phyloP scores from a whole-genome alignment of 2,797 vertebrate species.

The Botia almorhae region DNA sequence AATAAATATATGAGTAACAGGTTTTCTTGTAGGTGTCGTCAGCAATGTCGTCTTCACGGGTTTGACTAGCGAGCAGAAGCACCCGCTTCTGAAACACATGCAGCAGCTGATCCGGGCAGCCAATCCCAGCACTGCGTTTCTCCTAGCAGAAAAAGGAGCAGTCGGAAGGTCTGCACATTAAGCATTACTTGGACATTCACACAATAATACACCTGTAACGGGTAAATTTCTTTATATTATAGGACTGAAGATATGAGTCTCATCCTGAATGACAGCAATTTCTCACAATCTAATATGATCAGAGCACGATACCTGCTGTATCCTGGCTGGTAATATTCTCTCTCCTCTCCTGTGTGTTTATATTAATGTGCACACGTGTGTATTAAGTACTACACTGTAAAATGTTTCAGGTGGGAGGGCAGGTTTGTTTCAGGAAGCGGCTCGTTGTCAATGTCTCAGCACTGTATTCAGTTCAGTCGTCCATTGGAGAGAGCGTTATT shows the following conservation, averaged over 20 bases:
- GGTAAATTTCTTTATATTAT: slow-evolving; percentile 24
- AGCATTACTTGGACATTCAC: slow-evolving; percentile 51
- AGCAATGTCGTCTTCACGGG: slow-evolving; percentile 91
- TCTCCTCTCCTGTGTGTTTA: neutral
- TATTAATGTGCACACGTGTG: slow-evolving; percentile 42
- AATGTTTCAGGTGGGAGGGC: slow-evolving; percentile 86
- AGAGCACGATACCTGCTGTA: slow-evolving; percentile 91
- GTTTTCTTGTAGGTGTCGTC: slow-evolving; percentile 83
- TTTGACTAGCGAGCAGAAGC: slow-evolving; percentile 83
- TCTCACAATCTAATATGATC: slow-evolving; percentile 88
- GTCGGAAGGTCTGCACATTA: slow-evolving; percentile 84
- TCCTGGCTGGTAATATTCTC: slow-evolving; percentile 89
- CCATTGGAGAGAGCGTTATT: slow-evolving; percentile 90
- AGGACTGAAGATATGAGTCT: slow-evolving; percentile 92
- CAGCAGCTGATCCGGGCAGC: slow-evolving; percentile 90
- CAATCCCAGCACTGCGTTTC: slow-evolving; percentile 87
- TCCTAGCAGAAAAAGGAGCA: slow-evolving; percentile 88
- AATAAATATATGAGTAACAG: slow-evolving; percentile 28
- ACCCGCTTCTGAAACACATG: slow-evolving; percentile 84
- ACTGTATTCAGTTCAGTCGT: slow-evolving; percentile 86
- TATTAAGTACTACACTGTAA: slow-evolving; percentile 5
- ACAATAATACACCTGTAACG: slow-evolving; percentile 16
- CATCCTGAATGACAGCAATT: slow-evolving; percentile 89
- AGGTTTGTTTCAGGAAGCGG: slow-evolving; percentile 83
- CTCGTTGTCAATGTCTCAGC: slow-evolving; percentile 84